These are phyloP conservation scores for Cydia fagiglandana DNA, from an alignment of 1,140 invertebrate genomes.

Conservation along the genomic window DNA sequence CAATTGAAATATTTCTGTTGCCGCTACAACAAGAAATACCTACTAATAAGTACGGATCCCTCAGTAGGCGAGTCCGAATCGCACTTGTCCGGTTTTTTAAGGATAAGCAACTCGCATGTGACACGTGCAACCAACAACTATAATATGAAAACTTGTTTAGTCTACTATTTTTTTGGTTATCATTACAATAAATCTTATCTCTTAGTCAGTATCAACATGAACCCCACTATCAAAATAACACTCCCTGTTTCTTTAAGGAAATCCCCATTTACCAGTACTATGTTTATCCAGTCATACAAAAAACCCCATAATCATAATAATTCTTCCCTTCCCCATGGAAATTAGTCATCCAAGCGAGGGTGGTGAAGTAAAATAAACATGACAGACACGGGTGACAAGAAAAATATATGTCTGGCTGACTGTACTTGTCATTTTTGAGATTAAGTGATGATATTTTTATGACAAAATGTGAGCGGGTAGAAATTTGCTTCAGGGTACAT, in stretches of 20 bases:
- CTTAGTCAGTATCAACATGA: not conserved
- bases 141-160: no score
- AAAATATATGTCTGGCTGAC: not conserved
- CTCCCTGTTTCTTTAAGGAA: not conserved
- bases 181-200: not conserved
- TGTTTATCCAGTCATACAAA: slow-evolving; percentile 5
- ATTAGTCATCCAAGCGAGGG: slow-evolving; percentile 13
- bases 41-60: no score
- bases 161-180: no score
- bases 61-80: no score
- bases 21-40: no score
- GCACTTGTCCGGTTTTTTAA: no score
- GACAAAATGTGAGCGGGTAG: not conserved
- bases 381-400: slow-evolving; percentile 15
- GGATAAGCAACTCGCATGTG: no score
- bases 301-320: slow-evolving; percentile 3
- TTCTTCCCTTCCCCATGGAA: slow-evolving; percentile 2
- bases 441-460: slow-evolving; percentile 21
- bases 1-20: no score
- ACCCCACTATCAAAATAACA: not conserved
- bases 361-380: slow-evolving; percentile 26
- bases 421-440: slow-evolving; percentile 11
- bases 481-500: slow-evolving; percentile 1
- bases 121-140: no score
- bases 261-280: not conserved